These are phyloP conservation scores for Philypnodon macrostomus DNA, from an alignment of 2,797 vertebrate genomes.

Conservation along the genomic window DNA sequence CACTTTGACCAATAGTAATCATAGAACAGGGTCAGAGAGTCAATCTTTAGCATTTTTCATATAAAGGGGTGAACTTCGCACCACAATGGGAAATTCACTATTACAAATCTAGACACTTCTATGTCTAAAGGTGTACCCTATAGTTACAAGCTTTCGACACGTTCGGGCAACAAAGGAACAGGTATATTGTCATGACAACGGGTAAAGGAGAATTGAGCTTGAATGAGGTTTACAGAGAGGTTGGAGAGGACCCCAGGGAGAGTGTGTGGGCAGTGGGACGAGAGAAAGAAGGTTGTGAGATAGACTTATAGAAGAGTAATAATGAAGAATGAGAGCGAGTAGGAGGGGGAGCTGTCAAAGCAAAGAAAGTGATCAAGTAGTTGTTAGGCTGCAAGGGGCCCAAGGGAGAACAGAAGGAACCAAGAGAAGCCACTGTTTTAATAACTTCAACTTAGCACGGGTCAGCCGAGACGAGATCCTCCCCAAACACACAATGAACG, in stretches of 20 bases:
- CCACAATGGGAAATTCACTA: too few relatives aligned
- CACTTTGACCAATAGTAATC: too few relatives aligned
- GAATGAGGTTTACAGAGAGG: slow-evolving; percentile 52
- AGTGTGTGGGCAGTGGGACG: slow-evolving; percentile 53
- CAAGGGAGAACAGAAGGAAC: slow-evolving; percentile 33
- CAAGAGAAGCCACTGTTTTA: slow-evolving; percentile 69
- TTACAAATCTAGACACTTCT: too few relatives aligned
- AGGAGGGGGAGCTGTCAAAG: slow-evolving; percentile 69
- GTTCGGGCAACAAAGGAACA: slow-evolving; percentile 44
- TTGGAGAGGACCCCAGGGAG: slow-evolving; percentile 54
- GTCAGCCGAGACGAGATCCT: slow-evolving; percentile 69
- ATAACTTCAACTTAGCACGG: slow-evolving; percentile 72
- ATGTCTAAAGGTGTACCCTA: too few relatives aligned
- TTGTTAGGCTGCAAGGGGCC: slow-evolving; percentile 48
- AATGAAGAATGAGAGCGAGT: slow-evolving; percentile 67
- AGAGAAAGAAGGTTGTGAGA: slow-evolving; percentile 50
- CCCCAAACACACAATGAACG: slow-evolving; percentile 64
- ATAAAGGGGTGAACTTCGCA: too few relatives aligned
- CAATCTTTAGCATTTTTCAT: too few relatives aligned
- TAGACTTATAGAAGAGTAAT: slow-evolving; percentile 61
- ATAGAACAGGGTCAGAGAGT: too few relatives aligned
- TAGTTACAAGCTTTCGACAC: too few relatives aligned
- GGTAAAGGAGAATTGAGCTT: too few relatives aligned
- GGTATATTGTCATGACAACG: too few relatives aligned
- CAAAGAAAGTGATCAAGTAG: slow-evolving; percentile 69